Base-by-base conservation (phyloP, 2,888 invertebrate species). In the Nemurella pictetii region DNA sequence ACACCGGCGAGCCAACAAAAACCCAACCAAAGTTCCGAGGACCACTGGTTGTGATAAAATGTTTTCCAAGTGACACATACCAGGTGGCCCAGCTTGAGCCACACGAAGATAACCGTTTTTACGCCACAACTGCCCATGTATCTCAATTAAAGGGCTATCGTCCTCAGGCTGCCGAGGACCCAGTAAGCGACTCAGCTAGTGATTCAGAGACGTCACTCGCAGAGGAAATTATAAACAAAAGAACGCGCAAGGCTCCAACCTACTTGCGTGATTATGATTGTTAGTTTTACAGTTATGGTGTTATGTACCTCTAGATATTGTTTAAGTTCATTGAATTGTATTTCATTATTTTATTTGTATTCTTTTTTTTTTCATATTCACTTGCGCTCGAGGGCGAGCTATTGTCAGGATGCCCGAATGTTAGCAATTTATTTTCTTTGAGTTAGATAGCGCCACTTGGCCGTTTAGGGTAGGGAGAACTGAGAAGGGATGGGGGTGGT, bases 71-170 rank as follows among this genome's bases (percentile, higher is more conserved):
- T 5, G 77, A 77, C 77, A 77, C 74, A 5, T 74, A 74, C 74
- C 26, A n/a, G 74, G 74, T 74, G 7, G 25, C 74, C 7, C 74
- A 74, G 28, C 26, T 77, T 4, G 77, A 28, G 15, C 27, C 25
- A 5, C 3, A 20, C 3, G 3, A 3, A 7, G 73, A 73, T 20
- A 73, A 73, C n/a, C 20, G 73, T 3, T n/a, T 9, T 4, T 81
- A 81, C 81, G 2, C 1, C 7, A 81, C 81, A 5, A 81, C 81
- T 9, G 81, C 81, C 30, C 81, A 81, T 26, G 81, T 81, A 1
- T 81, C 81, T 5, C 81, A 81, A 26, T 15, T 81, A 15, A 81
- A 81, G 32, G 2, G 5, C 2, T 73, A 25, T 3, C 20, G 73
- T 3, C 20, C 3, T 7, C 15, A 73, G 3, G 73, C 3, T 4